Evolutionary conservation across 2,113 vertebrate species (phyloP).

Genomic region (Willisornis vidua): DNA sequence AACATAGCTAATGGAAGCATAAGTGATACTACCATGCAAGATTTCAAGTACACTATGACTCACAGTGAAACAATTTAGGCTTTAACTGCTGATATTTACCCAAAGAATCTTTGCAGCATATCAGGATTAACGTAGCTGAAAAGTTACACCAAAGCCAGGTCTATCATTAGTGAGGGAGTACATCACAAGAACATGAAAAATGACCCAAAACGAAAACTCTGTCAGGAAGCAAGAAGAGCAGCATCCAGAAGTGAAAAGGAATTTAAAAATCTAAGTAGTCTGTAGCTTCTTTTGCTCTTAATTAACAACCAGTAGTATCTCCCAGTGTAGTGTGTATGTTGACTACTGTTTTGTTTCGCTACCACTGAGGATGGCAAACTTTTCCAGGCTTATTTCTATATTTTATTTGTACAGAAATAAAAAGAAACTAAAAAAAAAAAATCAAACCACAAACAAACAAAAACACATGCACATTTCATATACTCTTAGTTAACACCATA

Average conservation of each 20-base stretch:
- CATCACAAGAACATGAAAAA: background rate
- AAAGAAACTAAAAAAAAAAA: background rate
- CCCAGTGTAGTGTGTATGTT: background rate
- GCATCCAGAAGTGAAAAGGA: background rate
- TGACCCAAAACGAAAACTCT: background rate
- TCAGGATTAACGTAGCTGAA: background rate
- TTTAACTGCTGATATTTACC: background rate
- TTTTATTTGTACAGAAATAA: background rate
- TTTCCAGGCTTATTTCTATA: background rate
- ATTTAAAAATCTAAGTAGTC: background rate
- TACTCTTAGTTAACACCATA: background rate
- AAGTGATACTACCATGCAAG: background rate
- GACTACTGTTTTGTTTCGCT: background rate
- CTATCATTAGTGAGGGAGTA: background rate
- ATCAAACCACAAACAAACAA: background rate
- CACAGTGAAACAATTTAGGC: background rate
- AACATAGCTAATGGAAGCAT: background rate
- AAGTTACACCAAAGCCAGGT: background rate
- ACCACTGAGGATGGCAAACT: background rate
- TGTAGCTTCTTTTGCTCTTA: background rate
- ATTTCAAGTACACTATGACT: slow-evolving; percentile 13
- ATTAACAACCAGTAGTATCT: background rate
- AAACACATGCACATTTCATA: background rate
- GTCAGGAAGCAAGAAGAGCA: background rate
- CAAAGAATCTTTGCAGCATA: background rate